Evolutionary conservation across 92 coral and sea anemone genomes (phyloP).

Genomic region (Meandrina meandrites): DNA sequence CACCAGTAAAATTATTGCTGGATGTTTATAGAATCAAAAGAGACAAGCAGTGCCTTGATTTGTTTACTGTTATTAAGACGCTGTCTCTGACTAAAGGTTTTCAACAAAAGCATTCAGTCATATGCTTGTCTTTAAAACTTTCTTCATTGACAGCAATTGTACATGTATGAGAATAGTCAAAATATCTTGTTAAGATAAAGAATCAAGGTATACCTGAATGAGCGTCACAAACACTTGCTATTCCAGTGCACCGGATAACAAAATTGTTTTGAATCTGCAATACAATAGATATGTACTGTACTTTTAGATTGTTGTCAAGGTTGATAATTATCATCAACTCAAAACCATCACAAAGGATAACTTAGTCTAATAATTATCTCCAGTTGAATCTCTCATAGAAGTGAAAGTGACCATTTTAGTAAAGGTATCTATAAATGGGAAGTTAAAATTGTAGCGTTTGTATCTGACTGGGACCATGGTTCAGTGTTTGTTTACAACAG

Average conservation of each 20-base stretch:
- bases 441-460: too few relatives aligned
- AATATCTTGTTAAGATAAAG: not conserved
- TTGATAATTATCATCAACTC: too few relatives aligned
- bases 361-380: too few relatives aligned
- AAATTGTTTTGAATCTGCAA: not conserved
- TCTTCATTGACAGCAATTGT: conserved; percentile 36
- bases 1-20: not conserved
- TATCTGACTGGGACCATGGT: too few relatives aligned
- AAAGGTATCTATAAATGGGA: too few relatives aligned
- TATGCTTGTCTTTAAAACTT: conserved; percentile 37
- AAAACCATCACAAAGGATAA: too few relatives aligned
- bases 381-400: too few relatives aligned
- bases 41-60: not conserved
- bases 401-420: too few relatives aligned
- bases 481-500: too few relatives aligned
- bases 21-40: not conserved
- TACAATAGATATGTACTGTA: not conserved
- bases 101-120: conserved; percentile 46
- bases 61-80: not conserved
- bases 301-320: not conserved
- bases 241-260: not conserved
- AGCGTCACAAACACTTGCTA: not conserved
- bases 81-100: conserved; percentile 30
- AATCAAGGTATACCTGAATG: not conserved
- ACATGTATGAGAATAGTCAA: too few relatives aligned